phyloP scores from a whole-genome alignment of 2,113 vertebrate genomes.

The Vidua macroura region DNA sequence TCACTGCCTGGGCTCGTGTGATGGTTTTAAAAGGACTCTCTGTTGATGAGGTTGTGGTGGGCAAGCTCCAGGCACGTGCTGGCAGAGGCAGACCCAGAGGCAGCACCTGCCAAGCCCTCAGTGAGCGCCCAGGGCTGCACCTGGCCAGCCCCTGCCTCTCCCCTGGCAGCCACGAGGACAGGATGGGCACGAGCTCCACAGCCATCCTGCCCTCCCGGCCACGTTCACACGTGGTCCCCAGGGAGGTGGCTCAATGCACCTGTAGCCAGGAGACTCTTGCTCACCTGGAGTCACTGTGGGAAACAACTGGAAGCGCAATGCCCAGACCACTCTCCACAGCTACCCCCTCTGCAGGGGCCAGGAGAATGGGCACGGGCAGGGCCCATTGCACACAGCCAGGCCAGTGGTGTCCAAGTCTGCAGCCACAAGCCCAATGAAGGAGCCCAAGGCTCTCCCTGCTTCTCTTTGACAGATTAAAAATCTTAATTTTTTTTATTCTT shows the following conservation, averaged over 20 bases:
- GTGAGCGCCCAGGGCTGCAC: not conserved
- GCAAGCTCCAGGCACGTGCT: not conserved
- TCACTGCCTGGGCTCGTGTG: not conserved
- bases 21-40: not conserved
- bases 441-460: not conserved
- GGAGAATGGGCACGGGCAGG: not conserved
- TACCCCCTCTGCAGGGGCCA: not conserved
- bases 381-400: not conserved
- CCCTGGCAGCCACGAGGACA: rapidly evolving
- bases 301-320: rapidly evolving
- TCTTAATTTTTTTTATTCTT: not conserved
- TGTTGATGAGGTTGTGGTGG: not conserved
- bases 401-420: not conserved
- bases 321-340: not conserved
- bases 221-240: not conserved
- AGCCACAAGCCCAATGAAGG: not conserved
- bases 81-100: not conserved
- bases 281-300: not conserved
- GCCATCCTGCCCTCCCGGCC: not conserved
- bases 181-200: not conserved
- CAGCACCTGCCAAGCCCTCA: rapidly evolving
- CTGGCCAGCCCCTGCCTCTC: not conserved
- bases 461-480: not conserved
- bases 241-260: not conserved
- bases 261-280: not conserved